These are phyloP conservation scores for Hirudo medicinalis DNA, from an alignment of 1,140 invertebrate species.

Conservation along the genomic window DNA sequence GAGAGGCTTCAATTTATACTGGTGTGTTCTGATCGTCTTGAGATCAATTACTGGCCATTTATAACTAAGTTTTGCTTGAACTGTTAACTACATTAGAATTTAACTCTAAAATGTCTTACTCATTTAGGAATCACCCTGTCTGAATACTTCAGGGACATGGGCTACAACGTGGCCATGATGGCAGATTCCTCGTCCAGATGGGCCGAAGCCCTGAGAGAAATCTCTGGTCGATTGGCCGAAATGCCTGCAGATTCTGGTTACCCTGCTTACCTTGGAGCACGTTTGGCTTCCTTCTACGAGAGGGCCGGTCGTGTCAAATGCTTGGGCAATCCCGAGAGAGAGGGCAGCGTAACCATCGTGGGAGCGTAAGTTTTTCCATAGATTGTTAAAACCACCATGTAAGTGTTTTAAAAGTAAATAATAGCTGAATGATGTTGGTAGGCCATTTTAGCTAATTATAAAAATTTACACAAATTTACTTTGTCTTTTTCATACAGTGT, in stretches of 20 bases:
- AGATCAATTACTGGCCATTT: neutral
- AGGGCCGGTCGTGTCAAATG: slow-evolving; percentile 91
- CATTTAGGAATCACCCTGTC: slow-evolving; percentile 84
- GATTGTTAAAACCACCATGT: too few relatives aligned
- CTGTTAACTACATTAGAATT: neutral
- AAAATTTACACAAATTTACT: too few relatives aligned
- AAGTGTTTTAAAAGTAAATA: too few relatives aligned
- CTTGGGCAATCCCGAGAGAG: slow-evolving; percentile 90
- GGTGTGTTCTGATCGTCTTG: slow-evolving; percentile 43
- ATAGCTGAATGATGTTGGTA: too few relatives aligned
- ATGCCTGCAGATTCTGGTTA: slow-evolving; percentile 98
- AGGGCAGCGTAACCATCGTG: slow-evolving; percentile 96
- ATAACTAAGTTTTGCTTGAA: neutral
- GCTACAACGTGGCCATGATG: slow-evolving; percentile 99
- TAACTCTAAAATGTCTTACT: slow-evolving; percentile 12
- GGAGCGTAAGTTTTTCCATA: slow-evolving; percentile 55
- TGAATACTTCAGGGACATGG: slow-evolving; percentile 97
- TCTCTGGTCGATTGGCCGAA: slow-evolving; percentile 97
- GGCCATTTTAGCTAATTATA: too few relatives aligned
- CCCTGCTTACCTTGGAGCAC: slow-evolving; percentile 92
- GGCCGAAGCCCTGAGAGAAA: slow-evolving; percentile 98
- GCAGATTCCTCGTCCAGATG: slow-evolving; percentile 97
- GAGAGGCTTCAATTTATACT: slow-evolving; percentile 99
- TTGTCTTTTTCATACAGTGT: slow-evolving; percentile 47
- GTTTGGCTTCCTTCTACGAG: slow-evolving; percentile 98